Evolutionary conservation across 2,888 invertebrate species (phyloP), one percentile per base, ranked within the genome.

Genomic region (Liposcelis brunnea): DNA sequence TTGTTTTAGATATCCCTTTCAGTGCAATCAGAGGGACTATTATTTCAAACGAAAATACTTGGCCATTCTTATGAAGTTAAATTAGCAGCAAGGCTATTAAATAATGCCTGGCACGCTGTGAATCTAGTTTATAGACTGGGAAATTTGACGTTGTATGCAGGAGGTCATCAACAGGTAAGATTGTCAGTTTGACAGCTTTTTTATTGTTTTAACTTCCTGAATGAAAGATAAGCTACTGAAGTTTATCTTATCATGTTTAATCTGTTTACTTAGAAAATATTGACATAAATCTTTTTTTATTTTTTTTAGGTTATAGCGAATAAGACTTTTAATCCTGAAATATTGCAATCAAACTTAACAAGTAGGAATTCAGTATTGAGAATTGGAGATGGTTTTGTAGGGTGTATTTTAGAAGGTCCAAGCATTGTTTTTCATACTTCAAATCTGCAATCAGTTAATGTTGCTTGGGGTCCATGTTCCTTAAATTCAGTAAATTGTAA

Each of bases 321-420:
- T 64, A 74, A 78, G 44, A 80, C 81, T 2, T 80, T 77, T 66
- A 80, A 82, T 62, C 71, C 74, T 37, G 80, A 81, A 57, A 70
- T 86, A 54, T 66, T 86, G 50, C 72, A 74, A 19, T 75, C 73
- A 54, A 77, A 77, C 51, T 48, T 48, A 19, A 19, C 45, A 3
- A 47, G 48, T 6, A 44, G 18, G n/a, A 31, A 33, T 15, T 77
- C 80, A 18, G 75, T 79, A 50, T 66, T 86, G 54, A 74, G 81
- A 51, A 75, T 89, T 49, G 87, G 87, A 42, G 79, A 79, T 59
- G 74, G 77, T 53, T 86, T 83, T 67, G 75, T 75, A 56, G 89
- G 87, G 50, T 89, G 89, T 62, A 71, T 89, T 49, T 71, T 79
- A 54, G 83, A 87, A 67, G 87, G 87, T 1, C 87, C 87, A n/a